These are phyloP conservation scores for Tetraneura akinire DNA, from an alignment of 1,140 invertebrate species.

Conservation along the genomic window DNA sequence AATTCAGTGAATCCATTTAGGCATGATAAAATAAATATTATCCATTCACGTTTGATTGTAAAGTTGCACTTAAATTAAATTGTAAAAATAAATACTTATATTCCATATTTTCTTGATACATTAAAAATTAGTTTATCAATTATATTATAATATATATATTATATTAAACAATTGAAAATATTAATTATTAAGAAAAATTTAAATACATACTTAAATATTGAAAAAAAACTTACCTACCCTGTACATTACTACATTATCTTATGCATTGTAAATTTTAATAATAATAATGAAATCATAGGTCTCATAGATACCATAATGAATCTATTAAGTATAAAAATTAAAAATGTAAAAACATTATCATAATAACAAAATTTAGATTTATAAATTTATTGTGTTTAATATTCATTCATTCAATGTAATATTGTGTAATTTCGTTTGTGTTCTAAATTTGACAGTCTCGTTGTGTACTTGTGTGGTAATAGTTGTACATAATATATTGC, in stretches of 20 bases:
- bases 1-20: not conserved
- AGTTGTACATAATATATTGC: too few species aligned
- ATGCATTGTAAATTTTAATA: not conserved
- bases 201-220: too few species aligned
- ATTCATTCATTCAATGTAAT: too few species aligned
- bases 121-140: too few species aligned
- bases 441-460: too few species aligned
- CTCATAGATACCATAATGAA: slow-evolving; percentile 27
- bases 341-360: too few species aligned
- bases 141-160: too few species aligned
- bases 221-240: not conserved
- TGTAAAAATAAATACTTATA: not conserved
- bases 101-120: not conserved
- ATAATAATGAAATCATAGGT: not conserved
- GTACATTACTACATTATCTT: not conserved
- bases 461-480: not conserved
- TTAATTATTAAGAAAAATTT: too few species aligned
- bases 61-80: not conserved
- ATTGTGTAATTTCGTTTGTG: too few species aligned
- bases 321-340: too few species aligned
- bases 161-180: too few species aligned
- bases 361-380: slow-evolving; percentile 31
- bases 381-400: not conserved
- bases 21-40: not conserved
- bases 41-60: too few species aligned